Base-by-base conservation (phyloP, 2,113 vertebrate genomes). In the Takifugu bimaculatus region DNA sequence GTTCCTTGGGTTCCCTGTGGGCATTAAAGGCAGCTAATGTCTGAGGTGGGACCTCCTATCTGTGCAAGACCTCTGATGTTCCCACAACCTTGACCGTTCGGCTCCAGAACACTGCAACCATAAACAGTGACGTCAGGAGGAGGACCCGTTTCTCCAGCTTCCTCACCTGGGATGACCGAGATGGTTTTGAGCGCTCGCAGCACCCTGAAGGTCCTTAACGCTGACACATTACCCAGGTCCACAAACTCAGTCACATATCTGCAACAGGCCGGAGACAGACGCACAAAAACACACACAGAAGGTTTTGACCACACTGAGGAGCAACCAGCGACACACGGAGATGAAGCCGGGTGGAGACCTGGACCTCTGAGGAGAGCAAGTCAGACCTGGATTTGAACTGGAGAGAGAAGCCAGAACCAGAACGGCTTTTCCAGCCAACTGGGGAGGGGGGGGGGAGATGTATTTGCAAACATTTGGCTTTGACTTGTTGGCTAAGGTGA, bases 161-260 rank as follows among this genome's bases (percentile, higher is more conserved):
- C 55, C 94, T 98, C 94, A 98, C 96, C 97, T 98, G 96, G 96
- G 93, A 98, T 97, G 94, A 98, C 96, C 65, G 95, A 98, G 93
- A 98, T 96, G 92, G 95, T 98, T 96, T 98, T 98, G 93, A 98
- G 93, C 87, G 95, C 95, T 91, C 95, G 93, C 81, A 98, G 94
- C 75, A 98, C 97, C 91, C 96, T 94, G 95, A 99, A 98, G 81
- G 95, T 98, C 91, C 96, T 91, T 89, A 99, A 93, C 75, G 96
- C 96, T 88, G 97, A 99, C 88, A 99, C 97, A 94, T 98, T 98
- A 92, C 96, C 97, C 93, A 97, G 93, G 94, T 98, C 96, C 93
- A 98, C 96, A 96, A 98, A 97, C 92, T 98, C 96, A 90, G 95
- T 98, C 83, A 96, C 95, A 92, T 96, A 97, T 94, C 97, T 99